Percentiles rank a stretch among this genome's conserved stretches.
Conservation (phyloP, 2,113 vertebrate genomes). For the Chelonoidis abingdonii region DNA sequence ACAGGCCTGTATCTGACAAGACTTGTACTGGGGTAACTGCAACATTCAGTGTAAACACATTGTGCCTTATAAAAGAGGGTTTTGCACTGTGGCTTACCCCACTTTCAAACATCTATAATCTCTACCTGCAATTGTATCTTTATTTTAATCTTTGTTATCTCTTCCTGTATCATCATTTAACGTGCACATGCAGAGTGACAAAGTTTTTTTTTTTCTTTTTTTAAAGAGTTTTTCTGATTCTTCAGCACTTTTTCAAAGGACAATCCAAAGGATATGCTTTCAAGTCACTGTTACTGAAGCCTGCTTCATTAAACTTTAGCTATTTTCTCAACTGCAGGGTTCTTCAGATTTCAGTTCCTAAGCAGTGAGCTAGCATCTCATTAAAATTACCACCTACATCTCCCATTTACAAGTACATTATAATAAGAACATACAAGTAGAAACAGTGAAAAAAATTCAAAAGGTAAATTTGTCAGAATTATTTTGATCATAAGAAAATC, state of each 20-base stretch:
- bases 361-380: background rate
- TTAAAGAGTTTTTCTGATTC: background rate
- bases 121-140: background rate
- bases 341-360: background rate
- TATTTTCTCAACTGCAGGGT: background rate
- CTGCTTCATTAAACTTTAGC: too few species aligned
- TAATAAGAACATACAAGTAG: background rate
- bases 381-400: background rate
- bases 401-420: background rate
- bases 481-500: background rate
- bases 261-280: background rate
- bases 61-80: background rate
- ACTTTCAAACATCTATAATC: background rate
- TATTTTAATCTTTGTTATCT: background rate
- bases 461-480: background rate
- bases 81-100: background rate
- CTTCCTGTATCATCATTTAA: background rate
- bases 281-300: background rate
- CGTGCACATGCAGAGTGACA: too few species aligned
- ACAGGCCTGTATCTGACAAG: background rate
- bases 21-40: background rate
- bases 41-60: background rate
- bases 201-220: background rate
- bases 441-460: slow-evolving; percentile 7
- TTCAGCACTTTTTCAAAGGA: background rate